These are phyloP conservation scores for Neolamprologus sp. DNA, from an alignment of 2,113 vertebrate genomes.

Conservation along the genomic window DNA sequence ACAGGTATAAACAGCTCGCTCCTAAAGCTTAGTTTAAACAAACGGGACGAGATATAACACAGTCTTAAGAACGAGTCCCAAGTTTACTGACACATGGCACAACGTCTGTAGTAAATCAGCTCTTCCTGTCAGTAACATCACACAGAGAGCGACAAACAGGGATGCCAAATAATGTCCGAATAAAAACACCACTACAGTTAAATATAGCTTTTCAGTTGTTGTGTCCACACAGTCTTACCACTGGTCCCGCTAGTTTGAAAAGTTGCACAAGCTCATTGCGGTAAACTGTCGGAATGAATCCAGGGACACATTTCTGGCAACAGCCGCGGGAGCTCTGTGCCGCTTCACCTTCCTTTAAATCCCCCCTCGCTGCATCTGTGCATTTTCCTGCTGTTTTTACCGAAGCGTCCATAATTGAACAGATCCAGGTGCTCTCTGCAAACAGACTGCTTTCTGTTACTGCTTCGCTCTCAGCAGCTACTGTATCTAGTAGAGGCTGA, in stretches of 20 bases:
- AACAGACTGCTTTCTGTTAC: background rate
- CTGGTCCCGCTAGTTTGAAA: slow-evolving; percentile 62
- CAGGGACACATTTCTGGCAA: background rate
- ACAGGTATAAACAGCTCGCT: background rate
- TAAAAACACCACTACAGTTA: background rate
- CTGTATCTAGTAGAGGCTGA: background rate
- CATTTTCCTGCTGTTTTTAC: background rate
- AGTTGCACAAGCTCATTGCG: slow-evolving; percentile 51
- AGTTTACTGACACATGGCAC: background rate
- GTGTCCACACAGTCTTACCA: slow-evolving; percentile 48
- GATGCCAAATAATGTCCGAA: background rate
- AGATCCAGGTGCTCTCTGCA: background rate
- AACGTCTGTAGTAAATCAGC: background rate
- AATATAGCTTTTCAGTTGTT: accelerated
- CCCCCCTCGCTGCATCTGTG: background rate
- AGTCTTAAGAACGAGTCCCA: background rate
- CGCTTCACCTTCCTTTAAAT: background rate
- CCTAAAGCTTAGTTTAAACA: background rate
- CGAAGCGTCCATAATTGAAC: background rate
- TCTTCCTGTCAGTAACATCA: background rate
- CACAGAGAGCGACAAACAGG: accelerated
- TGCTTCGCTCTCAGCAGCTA: background rate
- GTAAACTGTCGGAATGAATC: slow-evolving; percentile 23
- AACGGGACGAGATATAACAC: background rate
- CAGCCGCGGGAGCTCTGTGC: background rate